phyloP scores from a whole-genome alignment of 2,797 vertebrate genomes.

The Neosilurus mollespiculum region DNA sequence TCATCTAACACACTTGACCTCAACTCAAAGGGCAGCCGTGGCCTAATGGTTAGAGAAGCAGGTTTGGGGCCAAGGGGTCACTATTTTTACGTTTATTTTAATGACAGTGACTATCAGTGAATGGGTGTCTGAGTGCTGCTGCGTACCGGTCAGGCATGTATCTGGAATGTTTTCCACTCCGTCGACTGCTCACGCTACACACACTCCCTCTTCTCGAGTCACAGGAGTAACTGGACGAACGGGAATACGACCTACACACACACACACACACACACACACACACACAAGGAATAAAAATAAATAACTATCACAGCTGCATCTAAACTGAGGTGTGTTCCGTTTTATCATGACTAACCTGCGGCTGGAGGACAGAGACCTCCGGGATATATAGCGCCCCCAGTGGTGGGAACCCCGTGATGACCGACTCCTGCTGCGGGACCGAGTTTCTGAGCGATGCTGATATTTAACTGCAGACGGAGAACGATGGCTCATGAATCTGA shows the following conservation, averaged over 20 bases:
- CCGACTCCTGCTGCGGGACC: slow-evolving; percentile 71
- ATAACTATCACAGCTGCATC: neutral
- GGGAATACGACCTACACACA: slow-evolving; percentile 82
- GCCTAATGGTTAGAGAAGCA: too few relatives aligned
- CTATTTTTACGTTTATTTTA: too few relatives aligned
- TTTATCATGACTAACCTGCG: slow-evolving; percentile 72
- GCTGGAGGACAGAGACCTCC: slow-evolving; percentile 82
- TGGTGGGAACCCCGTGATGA: slow-evolving; percentile 79
- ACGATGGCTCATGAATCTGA: neutral
- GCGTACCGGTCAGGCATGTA: slow-evolving; percentile 84
- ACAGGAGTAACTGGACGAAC: slow-evolving; percentile 81
- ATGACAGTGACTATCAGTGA: too few relatives aligned
- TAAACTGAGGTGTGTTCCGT: neutral
- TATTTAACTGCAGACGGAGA: slow-evolving; percentile 24
- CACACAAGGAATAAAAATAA: neutral
- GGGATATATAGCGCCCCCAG: slow-evolving; percentile 74
- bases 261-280: slow-evolving; percentile 5
- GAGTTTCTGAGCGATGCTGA: slow-evolving; percentile 68
- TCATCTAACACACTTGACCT: neutral
- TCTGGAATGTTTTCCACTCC: slow-evolving; percentile 85
- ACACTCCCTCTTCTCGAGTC: slow-evolving; percentile 80
- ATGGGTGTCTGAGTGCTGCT: neutral
- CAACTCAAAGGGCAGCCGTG: neutral
- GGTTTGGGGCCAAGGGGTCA: too few relatives aligned
- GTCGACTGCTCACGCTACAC: slow-evolving; percentile 74